These are phyloP conservation scores for Tromatobia lineatoria DNA, from an alignment of 2,888 invertebrate genomes.

Conservation along the genomic window DNA sequence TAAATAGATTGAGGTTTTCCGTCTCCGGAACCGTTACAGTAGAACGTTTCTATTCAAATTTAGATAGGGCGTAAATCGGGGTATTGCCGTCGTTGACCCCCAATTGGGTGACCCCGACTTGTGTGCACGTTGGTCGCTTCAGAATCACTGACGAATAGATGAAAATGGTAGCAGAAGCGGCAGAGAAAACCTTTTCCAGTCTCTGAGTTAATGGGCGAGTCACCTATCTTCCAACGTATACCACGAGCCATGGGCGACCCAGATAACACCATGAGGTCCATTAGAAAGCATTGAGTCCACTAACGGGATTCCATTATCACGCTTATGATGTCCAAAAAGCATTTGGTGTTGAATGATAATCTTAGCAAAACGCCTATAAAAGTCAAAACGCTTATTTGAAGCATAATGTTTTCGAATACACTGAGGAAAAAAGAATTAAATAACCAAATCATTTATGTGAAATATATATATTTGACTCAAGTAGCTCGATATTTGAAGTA, in stretches of 20 bases:
- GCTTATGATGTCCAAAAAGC: too few species aligned
- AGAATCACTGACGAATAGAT: conserved; percentile 1
- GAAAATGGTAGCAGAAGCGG: not conserved
- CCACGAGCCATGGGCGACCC: not conserved
- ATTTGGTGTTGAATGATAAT: too few species aligned
- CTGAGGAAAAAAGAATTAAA: too few species aligned
- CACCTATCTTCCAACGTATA: not conserved
- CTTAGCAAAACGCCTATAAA: too few species aligned
- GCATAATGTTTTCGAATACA: too few species aligned
- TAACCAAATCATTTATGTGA: too few species aligned
- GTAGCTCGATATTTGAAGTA: too few species aligned
- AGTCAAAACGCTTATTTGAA: too few species aligned
- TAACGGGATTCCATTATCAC: too few species aligned
- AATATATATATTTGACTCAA: too few species aligned
- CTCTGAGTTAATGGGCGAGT: conserved; percentile 19
- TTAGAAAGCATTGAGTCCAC: too few species aligned
- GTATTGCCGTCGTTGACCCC: conserved; percentile 1
- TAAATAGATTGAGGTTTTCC: not conserved
- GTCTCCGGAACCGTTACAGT: conserved; percentile 17
- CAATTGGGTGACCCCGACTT: conserved; percentile 8
- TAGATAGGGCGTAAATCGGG: conserved; percentile 31
- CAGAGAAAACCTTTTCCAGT: conserved; percentile 27
- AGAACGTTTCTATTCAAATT: conserved; percentile 43
- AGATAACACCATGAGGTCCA: too few species aligned
- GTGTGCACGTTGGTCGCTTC: not conserved